Percentiles rank a stretch among this genome's conserved stretches.
Evolutionary conservation across 1,140 invertebrate species (phyloP).

Genomic region (Thalassaphorura encarpata): DNA sequence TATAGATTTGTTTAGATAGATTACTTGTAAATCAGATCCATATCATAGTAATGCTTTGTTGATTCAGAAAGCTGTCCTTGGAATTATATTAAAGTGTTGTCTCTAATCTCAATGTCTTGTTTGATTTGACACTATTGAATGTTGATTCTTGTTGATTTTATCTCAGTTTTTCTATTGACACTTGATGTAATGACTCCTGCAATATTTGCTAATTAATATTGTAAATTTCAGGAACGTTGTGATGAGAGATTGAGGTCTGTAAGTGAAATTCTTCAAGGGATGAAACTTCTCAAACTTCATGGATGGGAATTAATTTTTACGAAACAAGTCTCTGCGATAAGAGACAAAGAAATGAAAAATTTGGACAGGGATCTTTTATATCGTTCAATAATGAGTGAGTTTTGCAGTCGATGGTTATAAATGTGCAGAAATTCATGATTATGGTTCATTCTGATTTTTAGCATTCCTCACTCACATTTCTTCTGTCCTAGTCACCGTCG

Average conservation of each 20-base stretch:
- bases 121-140: too few species aligned
- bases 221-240: conserved; percentile 46
- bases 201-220: background rate
- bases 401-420: background rate
- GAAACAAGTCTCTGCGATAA: conserved; percentile 50
- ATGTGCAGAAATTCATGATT: background rate
- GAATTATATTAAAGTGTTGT: too few species aligned
- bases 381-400: conserved; percentile 60
- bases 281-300: conserved; percentile 68
- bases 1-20: too few species aligned
- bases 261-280: conserved; percentile 68
- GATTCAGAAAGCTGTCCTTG: too few species aligned
- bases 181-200: too few species aligned
- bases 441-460: conserved; percentile 38
- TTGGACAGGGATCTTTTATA: conserved; percentile 62
- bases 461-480: conserved; percentile 63
- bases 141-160: too few species aligned
- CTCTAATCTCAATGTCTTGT: too few species aligned
- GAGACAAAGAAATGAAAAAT: conserved; percentile 58
- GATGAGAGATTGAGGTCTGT: conserved; percentile 64
- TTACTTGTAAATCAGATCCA: too few species aligned
- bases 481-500: conserved; percentile 57
- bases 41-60: too few species aligned
- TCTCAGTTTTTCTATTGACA: too few species aligned
- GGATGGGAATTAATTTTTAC: conserved; percentile 69